Conservation (phyloP, 2,113 vertebrate genomes). For the Poeciliopsis occidentalis region DNA sequence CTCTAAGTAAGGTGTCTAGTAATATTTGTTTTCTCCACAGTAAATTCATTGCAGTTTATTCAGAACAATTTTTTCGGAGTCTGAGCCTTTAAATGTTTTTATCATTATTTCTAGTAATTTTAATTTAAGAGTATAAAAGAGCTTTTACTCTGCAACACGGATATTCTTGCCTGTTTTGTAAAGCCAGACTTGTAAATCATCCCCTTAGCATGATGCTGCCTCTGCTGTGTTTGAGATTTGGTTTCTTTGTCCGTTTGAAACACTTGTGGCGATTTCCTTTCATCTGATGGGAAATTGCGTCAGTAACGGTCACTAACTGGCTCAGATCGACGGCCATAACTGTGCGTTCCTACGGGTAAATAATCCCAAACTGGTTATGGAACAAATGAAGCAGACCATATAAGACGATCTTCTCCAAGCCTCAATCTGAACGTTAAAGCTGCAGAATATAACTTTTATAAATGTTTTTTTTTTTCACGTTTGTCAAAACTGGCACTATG, state of each 20-base stretch:
- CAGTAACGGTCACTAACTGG: no score
- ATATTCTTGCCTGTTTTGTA: background rate
- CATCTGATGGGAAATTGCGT: no score
- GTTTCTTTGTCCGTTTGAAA: background rate
- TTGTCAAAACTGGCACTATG: no score
- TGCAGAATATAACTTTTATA: background rate
- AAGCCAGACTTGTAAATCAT: background rate
- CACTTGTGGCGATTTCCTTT: background rate
- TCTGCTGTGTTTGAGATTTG: background rate
- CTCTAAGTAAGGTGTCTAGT: background rate
- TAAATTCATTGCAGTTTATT: background rate
- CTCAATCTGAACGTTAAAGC: background rate
- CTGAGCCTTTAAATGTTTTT: background rate
- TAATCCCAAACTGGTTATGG: background rate
- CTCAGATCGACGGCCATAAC: no score
- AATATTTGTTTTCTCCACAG: conserved; percentile 6
- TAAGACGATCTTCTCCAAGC: background rate
- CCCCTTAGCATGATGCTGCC: background rate
- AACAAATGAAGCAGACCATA: background rate
- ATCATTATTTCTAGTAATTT: background rate
- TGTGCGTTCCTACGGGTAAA: background rate
- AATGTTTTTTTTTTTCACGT: no score
- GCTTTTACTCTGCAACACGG: background rate
- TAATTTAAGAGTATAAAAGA: background rate
- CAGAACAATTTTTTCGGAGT: background rate